Base-by-base conservation (phyloP, 2,888 invertebrate genomes). In the Eilema depressum region DNA sequence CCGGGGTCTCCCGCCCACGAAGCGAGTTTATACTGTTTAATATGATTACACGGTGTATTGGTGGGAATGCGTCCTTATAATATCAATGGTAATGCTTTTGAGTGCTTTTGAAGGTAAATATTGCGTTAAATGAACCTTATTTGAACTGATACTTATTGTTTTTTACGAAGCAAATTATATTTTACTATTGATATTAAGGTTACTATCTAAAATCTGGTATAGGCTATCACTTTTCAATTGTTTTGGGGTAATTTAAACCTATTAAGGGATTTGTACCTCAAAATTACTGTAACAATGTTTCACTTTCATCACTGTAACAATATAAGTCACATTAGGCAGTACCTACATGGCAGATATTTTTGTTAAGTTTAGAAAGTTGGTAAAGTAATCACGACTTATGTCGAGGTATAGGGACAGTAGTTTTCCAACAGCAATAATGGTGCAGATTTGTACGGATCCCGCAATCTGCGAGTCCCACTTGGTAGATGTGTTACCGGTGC, bases 1-100 rank as follows among this genome's bases (percentile, higher is more conserved):
- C 93, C 87, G 80, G 78, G 87, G 91, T 88, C 89, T 91, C 87
- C 94, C 94, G 90, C 94, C 93, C 94, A 94, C 94, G 93, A 89
- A 75, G 83, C 68, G 56, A 70, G 73, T 69, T 80, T 76, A 83
- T 78, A 74, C 76, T 78, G 70, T 79, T 82, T 84, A 83, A 84
- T 82, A 77, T 78, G 79, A 77, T 83, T 79, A 80, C 81, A 81
- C 74, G 78, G 76, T 78, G 74, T 71, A 70, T 74, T 75, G 75
- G 75, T 82, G 77, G 69, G 73, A 82, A 77, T 73, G 56, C 68
- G 47, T 74, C 80, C 78, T 76, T 76, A 68, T 77, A 63, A 60
- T 70, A 64, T 71, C 69, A 61, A 64, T 56, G 53, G 71, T 69
- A 57, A n/a, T 66, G 12, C 14, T 67, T 59, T 68, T 37, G 53